Evolutionary conservation across 2,888 invertebrate species (phyloP), one percentile per base, ranked within the genome.

Genomic region (Amiota minor): DNA sequence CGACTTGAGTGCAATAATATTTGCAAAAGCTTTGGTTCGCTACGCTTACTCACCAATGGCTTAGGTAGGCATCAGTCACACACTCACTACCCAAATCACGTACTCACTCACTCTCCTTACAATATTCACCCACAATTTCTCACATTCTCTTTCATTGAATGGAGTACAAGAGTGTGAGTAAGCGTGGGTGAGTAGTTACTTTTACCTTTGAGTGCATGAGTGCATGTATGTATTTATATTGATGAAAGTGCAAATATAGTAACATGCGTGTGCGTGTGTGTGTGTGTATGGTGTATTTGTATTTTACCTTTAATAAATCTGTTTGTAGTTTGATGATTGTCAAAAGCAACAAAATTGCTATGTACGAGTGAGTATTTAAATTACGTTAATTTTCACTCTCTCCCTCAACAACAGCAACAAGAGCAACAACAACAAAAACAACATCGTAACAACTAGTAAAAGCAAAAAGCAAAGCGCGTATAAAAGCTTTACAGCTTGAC

Each of bases 331-430:
- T 35, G 35, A 35, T 35, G 35, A 35, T 35, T 53, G 53, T 68
- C 67, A 53, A 68, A 68, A 53, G 53, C 35, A 68, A 53, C 53
- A 53, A 68, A 50, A 23, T 68, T 68, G 23, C 23, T 68, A 68
- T 35, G 35, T 35, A 35, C 35, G 35, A 35, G 35, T 35, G 35
- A 35, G 35, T 35, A 35, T 68, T 68, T 68, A 68, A 68, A 53
- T 68, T 68, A 23, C 23, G 50, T 68, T 68, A 68, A 68, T 68
- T 50, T 68, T 74, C 70, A 9, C 74, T 71, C 53, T n/a, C 75
- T 75, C 49, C 61, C 75, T n/a, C 73, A 74, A 6, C 72, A 73
- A 61, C 64, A 46, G 46, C 69, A 56, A 68, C 46, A 72, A 45
- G 12, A 70, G 50, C 61, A 61, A 23, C 56, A 56, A 35, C 47